Base-by-base conservation (phyloP, 2,113 vertebrate genomes). In the Setophaga petechia region DNA sequence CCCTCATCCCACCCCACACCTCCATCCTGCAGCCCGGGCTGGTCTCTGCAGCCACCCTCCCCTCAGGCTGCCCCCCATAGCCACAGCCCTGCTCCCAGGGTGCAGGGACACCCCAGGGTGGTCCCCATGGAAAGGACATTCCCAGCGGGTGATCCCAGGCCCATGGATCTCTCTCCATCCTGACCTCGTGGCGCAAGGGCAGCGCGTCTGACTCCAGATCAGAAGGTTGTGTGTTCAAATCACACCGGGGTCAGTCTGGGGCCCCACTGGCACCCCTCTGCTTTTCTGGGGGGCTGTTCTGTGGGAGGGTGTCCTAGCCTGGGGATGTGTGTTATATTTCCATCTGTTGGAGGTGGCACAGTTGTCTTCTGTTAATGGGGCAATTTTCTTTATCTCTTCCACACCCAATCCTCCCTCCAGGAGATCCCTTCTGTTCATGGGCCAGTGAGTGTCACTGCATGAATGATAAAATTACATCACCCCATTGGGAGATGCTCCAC, bases 151-250 rank as follows among this genome's bases (percentile, higher is more conserved):
- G 49, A 2, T 1, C 2, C 3, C 0, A 1, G 8, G 7, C 15
- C 16, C 1, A 0, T 0, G 1, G 2, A 1, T 0, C 9, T 8
- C 9, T 8, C 5, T 22, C 3, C 27, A 25, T 1, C 57, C 30
- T 0, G 85, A 43, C 92, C 85, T 79, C 41, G 81, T 94, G 94
- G 94, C 71, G 55, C 91, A 95, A 95, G 51, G 91, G 94, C 8
- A 95, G 94, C 71, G 55, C 80, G 1, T 94, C 92, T 94, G 92
- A 94, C 92, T 95, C 89, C 94, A 92, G 92, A 95, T 95, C 94
- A 94, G 94, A 94, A 95, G 92, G 92, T 1, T 95, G 81, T 95
- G 94, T 95, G 92, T 89, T 94, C 89, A 3, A 93, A 93, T 95
- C 94, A 91, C 91, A 89, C 81, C 76, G 71, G 66, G 91, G 94